phyloP scores from a whole-genome alignment of 2,113 vertebrate species.

The Steatornis caripensis region DNA sequence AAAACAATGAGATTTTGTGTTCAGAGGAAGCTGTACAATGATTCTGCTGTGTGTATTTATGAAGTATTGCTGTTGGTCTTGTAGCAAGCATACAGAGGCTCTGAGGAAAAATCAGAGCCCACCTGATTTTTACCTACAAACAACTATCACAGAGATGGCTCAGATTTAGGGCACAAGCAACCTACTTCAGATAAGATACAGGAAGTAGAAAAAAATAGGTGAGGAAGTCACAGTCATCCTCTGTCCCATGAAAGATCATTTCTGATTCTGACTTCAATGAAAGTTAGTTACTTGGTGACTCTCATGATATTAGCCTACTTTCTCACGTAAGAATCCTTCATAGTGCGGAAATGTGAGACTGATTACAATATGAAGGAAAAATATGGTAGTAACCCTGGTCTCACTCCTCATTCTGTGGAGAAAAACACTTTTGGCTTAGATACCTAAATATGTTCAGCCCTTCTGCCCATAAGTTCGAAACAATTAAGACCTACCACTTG shows the following conservation, averaged over 20 bases:
- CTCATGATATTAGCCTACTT: neutral
- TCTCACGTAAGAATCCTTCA: neutral
- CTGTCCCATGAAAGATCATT: neutral
- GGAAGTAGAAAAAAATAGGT: neutral
- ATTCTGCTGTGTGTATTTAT: neutral
- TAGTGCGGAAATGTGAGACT: neutral
- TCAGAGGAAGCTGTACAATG: neutral
- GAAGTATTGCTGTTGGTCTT: neutral
- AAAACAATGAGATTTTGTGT: neutral
- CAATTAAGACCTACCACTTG: neutral
- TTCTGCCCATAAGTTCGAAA: neutral
- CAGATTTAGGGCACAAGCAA: neutral
- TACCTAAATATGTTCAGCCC: neutral
- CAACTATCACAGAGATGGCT: neutral
- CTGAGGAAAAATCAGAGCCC: neutral
- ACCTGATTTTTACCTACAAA: neutral
- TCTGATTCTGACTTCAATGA: neutral
- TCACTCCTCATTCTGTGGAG: neutral
- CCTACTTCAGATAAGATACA: neutral
- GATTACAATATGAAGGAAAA: neutral
- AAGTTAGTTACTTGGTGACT: neutral
- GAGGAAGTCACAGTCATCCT: neutral
- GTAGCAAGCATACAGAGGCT: neutral
- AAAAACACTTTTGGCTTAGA: neutral
- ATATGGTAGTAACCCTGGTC: neutral